Conservation (phyloP, 1,140 invertebrate species). For the Achroia grisella region DNA sequence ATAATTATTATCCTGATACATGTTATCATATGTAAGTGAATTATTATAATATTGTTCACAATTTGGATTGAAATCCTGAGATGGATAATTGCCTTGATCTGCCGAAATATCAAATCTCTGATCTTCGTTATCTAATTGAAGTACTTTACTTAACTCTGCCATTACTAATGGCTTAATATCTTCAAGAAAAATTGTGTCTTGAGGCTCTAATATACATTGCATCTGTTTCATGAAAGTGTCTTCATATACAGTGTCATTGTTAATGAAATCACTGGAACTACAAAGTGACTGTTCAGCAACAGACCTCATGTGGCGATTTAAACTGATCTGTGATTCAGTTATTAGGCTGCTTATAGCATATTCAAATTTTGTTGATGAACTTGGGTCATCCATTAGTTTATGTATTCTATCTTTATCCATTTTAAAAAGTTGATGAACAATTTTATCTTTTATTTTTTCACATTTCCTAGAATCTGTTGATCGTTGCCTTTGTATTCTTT, state of each 20-base stretch:
- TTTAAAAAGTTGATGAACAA: conserved; percentile 63
- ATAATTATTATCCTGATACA: not conserved
- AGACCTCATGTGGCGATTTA: conserved; percentile 54
- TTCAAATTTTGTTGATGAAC: conserved; percentile 63
- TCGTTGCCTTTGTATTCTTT: conserved; percentile 30
- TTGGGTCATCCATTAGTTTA: conserved; percentile 63
- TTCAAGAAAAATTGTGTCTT: conserved; percentile 58
- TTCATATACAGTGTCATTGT: conserved; percentile 64
- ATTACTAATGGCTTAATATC: conserved; percentile 66
- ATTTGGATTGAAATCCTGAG: not conserved
- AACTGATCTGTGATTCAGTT: conserved; percentile 64
- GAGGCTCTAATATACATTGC: conserved; percentile 63
- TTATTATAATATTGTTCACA: conserved; percentile 13
- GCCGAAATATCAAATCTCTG: not conserved
- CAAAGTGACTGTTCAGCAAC: conserved; percentile 59
- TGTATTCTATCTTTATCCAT: conserved; percentile 67
- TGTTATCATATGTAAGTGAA: conserved; percentile 7
- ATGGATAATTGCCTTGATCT: not conserved
- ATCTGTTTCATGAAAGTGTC: conserved; percentile 69
- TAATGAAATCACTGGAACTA: conserved; percentile 50
- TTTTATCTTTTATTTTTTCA: conserved; percentile 65
- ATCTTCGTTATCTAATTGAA: conserved; percentile 30
- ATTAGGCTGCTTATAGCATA: conserved; percentile 64
- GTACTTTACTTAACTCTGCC: conserved; percentile 55
- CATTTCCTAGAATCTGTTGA: conserved; percentile 42